These are phyloP conservation scores for Myathropa florea DNA, from an alignment of 2,888 invertebrate species.

Conservation along the genomic window DNA sequence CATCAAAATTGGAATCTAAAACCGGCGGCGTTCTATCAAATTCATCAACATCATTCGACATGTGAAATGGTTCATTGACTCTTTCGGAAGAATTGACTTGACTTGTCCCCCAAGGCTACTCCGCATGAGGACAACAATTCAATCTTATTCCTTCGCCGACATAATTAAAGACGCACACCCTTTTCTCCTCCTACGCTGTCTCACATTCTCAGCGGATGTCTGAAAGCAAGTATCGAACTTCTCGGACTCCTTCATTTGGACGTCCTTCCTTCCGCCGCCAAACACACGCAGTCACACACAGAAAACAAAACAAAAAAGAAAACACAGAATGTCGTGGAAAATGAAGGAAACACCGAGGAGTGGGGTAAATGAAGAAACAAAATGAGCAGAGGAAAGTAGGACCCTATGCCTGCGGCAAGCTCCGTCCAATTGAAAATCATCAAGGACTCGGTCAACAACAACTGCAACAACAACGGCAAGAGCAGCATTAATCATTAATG, in stretches of 20 bases:
- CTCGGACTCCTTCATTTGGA: background rate
- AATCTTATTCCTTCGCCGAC: background rate
- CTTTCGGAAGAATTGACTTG: too few species aligned
- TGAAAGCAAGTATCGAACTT: background rate
- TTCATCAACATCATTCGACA: too few species aligned
- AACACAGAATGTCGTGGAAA: background rate
- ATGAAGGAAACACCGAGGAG: background rate
- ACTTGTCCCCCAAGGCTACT: too few species aligned
- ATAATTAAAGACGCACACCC: background rate
- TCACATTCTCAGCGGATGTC: background rate
- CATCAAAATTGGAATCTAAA: too few species aligned
- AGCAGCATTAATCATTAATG: slow-evolving; percentile 27
- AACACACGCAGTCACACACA: background rate
- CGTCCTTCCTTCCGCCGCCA: background rate
- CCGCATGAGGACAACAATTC: background rate
- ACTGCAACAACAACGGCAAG: background rate
- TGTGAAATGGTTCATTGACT: too few species aligned
- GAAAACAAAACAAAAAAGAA: background rate
- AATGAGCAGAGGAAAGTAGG: background rate
- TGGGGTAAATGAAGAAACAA: background rate
- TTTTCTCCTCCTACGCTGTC: background rate
- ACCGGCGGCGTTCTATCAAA: too few species aligned
- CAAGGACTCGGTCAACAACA: slow-evolving; percentile 22
- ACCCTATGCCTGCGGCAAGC: background rate
- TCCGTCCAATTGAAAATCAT: slow-evolving; percentile 24